Base-by-base conservation (phyloP, 2,797 vertebrate genomes). In the Meda fulgida region DNA sequence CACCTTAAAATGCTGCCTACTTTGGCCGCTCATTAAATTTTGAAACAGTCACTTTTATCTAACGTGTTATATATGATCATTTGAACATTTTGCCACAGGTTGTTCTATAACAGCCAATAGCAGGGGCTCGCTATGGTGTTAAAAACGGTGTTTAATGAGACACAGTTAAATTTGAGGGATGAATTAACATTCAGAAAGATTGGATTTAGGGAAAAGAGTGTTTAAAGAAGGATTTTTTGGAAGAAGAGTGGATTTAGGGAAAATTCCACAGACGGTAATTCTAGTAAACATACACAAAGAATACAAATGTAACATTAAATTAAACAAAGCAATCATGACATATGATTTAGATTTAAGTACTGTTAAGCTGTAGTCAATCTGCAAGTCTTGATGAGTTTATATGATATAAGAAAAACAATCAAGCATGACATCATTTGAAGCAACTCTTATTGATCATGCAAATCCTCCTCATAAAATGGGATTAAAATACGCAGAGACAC, bases 401-500 rank as follows among this genome's bases (percentile, higher is more conserved):
- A 19, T 1, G 76, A 78, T 78, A 48, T 11, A 46, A 31, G 21
- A 65, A 43, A 43, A 65, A 43, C 23, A 66, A 71, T 60, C 53
- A 60, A 60, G 69, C 51, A 60, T 69, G 18, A 13, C 48, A 81
- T 53, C 3, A n/a, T 81, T 81, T 81, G 36, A 81, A 81, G 36
- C 10, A 60, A 81, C 18, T 81, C n/a, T 23, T 8, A 29, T 58
- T 73, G 69, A 73, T 73, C 69, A 82, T 82, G 69, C 38, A 73
- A 82, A 73, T 73, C 69, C 38, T 72, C 19, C 14, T 63, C 26
- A 48, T 43, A 18, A 58, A 29, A 73, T 23, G 3, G 10, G 55
- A 82, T 63, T 46, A n/a, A 18, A 73, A 82, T 60, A 58, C 0
- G 0, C n/a, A 60, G 55, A 60, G 34, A 38, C 51, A 81, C 13